Base-by-base conservation (phyloP, 1,140 invertebrate genomes). In the Drosophila sucinea region DNA sequence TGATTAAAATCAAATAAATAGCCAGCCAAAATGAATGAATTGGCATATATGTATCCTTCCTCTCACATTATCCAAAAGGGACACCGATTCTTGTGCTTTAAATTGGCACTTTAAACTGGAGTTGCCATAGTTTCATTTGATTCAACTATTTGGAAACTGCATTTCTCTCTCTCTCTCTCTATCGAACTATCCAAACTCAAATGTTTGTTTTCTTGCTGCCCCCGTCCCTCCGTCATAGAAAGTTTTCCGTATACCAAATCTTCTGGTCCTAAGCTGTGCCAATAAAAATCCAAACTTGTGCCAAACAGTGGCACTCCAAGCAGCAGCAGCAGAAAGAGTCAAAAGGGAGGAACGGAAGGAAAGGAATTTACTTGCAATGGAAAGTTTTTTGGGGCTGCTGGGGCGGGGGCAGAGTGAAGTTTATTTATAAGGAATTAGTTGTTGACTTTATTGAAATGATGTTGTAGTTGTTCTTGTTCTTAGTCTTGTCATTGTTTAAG, bases 231-330 rank as follows among this genome's bases (percentile, higher is more conserved):
- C 10, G 3, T 8, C 32, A 33, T 8, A 7, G 7, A 56, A 58
- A 58, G 56, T 58, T 58, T 58, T 58, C 4, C 56, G 6, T 35
- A 30, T 23, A 57, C 44, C 55, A 57, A 57, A 57, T 58, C 32
- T 58, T 35, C 32, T 58, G 17, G 32, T 38, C 17, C 32, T 58
- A 58, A 58, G 56, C 56, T 58, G 56, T 35, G 56, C 32, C 56
- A 58, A 58, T 58, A 58, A 58, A 58, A 58, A 58, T 58, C 56
- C 32, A 38, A 58, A 58, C 32, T 58, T 58, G 56, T 58, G 56
- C 56, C 56, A 35, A 30, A 25, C n/a, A 57, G 7, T 35, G 33
- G 33, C 7, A 35, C 33, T 35, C 8, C 30, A 33, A 23, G 47
- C 3, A 54, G 47, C 2, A 27, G 25, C 3, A 10, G 44, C 17